Evolutionary conservation across 2,888 invertebrate genomes (phyloP), one percentile per base, ranked within the genome.

Genomic region (Lithophane ornitopus): DNA sequence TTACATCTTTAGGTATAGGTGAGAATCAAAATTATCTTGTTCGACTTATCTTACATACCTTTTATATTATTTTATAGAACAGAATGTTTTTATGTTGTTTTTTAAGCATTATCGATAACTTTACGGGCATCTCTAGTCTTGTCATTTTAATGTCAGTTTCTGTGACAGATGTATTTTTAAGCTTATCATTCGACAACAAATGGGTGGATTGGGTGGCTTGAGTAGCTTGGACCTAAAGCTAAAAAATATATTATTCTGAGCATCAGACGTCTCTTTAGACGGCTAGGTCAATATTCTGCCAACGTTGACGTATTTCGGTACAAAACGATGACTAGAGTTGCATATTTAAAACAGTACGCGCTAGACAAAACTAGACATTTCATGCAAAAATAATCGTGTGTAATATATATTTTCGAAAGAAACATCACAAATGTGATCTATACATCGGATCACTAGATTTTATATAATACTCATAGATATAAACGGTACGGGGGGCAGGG

Each of bases 401-500:
- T 66, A 71, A 74, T 70, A 54, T 82, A 62, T 82, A 76, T 77
- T 85, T 85, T 69, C 11, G 52, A 78, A 74, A 56, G 39, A 78
- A 70, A 75, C 44, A 54, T 76, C 62, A 67, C 68, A 52, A 68
- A 78, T 46, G 44, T 70, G 28, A n/a, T 67, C n/a, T 16, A 61
- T 56, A 63, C 63, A 71, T 65, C 49, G 26, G 39, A 73, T 76
- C 61, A 70, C 41, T 58, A 56, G 3, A 54, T 63, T 81, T 81
- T 69, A 72, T 69, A 82, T 78, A 74, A 84, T 80, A 86, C 87
- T 81, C 83, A 85, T 85, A 76, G 73, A 67, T 34, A 75, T 81
- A 74, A 84, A 86, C 81, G 80, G 85, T 78, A 81, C 54, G 65
- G 58, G 61, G 67, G 65, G 65, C 71, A 59, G 46, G 39, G 41